phyloP scores from a whole-genome alignment of 2,797 vertebrate genomes.

The Enteromius treurensis region DNA sequence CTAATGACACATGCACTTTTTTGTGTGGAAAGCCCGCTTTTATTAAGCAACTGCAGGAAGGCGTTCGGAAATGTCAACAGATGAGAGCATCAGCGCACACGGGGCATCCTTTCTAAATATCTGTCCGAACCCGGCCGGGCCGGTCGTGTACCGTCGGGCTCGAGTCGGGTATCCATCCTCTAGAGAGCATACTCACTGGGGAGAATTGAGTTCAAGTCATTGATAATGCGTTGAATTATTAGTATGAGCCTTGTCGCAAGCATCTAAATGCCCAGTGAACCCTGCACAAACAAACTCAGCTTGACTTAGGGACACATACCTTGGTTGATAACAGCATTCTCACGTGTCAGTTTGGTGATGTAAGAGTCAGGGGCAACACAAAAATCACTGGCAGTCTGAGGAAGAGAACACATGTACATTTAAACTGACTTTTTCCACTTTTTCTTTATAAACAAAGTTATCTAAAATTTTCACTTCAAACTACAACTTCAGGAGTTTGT shows the following conservation, averaged over 20 bases:
- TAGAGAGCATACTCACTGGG: too few species aligned
- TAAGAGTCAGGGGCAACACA: slow-evolving; percentile 90
- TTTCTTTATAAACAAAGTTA: background rate
- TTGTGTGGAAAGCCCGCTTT: too few species aligned
- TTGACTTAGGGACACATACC: slow-evolving; percentile 63
- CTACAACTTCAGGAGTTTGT: background rate
- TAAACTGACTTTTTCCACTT: background rate
- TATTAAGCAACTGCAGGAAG: too few species aligned
- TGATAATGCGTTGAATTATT: background rate
- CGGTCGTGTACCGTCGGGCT: too few species aligned
- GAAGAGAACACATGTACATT: slow-evolving; percentile 41
- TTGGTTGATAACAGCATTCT: slow-evolving; percentile 81
- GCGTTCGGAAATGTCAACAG: too few species aligned
- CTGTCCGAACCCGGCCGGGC: too few species aligned
- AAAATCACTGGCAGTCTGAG: slow-evolving; percentile 92
- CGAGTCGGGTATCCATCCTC: too few species aligned
- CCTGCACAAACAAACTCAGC: background rate
- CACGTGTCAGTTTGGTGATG: slow-evolving; percentile 85
- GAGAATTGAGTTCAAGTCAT: slow-evolving; percentile 4
- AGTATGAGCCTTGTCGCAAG: background rate
- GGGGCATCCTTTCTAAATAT: too few species aligned
- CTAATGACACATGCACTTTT: too few species aligned
- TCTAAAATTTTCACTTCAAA: background rate
- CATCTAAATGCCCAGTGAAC: background rate
- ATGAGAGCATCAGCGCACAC: too few species aligned